phyloP scores from a whole-genome alignment of 2,888 invertebrate species.

The Tetranychus truncatus region DNA sequence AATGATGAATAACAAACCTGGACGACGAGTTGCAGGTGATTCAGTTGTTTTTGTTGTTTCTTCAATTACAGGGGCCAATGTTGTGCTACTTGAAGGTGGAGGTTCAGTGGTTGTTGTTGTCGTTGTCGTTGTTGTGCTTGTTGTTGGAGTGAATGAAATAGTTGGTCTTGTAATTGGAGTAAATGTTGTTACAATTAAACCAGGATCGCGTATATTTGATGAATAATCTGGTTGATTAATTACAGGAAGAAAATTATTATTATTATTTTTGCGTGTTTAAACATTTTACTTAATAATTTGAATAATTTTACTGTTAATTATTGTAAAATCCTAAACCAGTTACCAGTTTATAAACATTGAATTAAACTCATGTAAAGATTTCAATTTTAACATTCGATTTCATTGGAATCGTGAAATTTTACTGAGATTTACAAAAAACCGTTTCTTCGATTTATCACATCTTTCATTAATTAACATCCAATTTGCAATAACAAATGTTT shows the following conservation, averaged over 20 bases:
- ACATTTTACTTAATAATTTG: not conserved
- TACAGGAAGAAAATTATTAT: not conserved
- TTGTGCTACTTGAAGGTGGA: not conserved
- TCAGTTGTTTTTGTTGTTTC: not conserved
- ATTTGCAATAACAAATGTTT: not conserved
- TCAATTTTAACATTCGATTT: too few relatives aligned
- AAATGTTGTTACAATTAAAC: not conserved
- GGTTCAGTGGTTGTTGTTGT: not conserved
- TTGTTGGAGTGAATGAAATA: not conserved
- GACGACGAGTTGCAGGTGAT: not conserved
- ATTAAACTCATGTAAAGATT: not conserved
- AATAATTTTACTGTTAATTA: not conserved
- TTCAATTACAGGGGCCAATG: not conserved
- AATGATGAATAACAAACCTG: not conserved
- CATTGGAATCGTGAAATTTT: too few relatives aligned
- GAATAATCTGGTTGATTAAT: not conserved
- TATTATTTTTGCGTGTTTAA: not conserved
- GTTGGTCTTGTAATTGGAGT: not conserved
- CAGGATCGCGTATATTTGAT: not conserved
- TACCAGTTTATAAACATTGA: not conserved
- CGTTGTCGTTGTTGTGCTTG: conserved; percentile 1
- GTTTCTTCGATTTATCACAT: too few relatives aligned
- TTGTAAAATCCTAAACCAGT: not conserved
- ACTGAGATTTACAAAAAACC: too few relatives aligned
- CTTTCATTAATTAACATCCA: not conserved